Percentiles rank a stretch among this genome's conserved stretches.
Evolutionary conservation across 2,888 invertebrate species (phyloP).

Genomic region (Amiota minor): DNA sequence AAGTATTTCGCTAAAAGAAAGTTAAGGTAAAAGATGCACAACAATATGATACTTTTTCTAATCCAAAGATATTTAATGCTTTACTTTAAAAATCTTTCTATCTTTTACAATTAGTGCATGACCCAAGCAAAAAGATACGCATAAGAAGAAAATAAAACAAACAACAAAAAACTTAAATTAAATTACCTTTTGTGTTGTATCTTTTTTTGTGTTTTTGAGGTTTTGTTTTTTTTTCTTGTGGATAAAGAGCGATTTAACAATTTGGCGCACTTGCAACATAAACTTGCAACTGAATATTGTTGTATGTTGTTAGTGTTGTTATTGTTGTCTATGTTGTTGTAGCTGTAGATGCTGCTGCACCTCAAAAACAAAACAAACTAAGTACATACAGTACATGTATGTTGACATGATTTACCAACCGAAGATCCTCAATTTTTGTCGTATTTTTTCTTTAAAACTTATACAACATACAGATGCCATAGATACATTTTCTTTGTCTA

Average conservation of each 20-base stretch:
- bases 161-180: constrained; percentile 5
- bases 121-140: constrained; percentile 13
- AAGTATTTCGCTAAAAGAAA: not conserved
- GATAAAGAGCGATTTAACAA: not conserved
- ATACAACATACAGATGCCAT: not conserved
- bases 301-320: not conserved
- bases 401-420: constrained; percentile 26
- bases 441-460: constrained; percentile 2
- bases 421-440: constrained; percentile 25
- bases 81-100: not conserved
- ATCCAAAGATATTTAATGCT: not conserved
- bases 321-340: constrained; percentile 11
- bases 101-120: constrained; percentile 23
- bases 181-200: constrained; percentile 34
- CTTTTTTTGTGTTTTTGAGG: constrained; percentile 30
- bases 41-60: not conserved
- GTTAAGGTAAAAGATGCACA: not conserved
- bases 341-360: constrained; percentile 22
- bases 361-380: constrained; percentile 9
- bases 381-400: too few relatives aligned
- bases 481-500: constrained; percentile 46
- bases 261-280: constrained; percentile 26
- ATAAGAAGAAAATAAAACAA: not conserved
- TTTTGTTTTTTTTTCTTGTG: not conserved
- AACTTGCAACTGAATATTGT: constrained; percentile 20